A percentile compares a stretch with the other conserved stretches of the same genome.
phyloP scores from a whole-genome alignment of 2,113 vertebrate species.

The Leptodactylus fuscus region DNA sequence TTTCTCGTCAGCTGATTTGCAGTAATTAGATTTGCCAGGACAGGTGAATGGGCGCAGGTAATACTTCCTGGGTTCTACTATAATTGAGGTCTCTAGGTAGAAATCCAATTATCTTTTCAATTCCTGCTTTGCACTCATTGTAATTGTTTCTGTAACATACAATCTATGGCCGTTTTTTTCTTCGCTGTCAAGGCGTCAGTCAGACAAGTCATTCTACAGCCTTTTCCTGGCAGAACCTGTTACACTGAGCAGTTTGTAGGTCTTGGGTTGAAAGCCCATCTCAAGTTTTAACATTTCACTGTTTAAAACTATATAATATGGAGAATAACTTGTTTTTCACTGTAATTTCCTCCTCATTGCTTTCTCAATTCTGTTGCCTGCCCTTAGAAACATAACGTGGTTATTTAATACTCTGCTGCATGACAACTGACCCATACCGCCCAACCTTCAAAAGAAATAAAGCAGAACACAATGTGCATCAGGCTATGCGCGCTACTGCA shows the following conservation, averaged over 20 bases:
- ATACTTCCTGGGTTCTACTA: constrained; percentile 23
- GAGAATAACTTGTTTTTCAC: not conserved
- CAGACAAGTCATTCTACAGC: constrained; percentile 23
- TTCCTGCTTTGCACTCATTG: constrained; percentile 39
- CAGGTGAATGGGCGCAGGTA: constrained; percentile 51
- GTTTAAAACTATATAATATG: not conserved
- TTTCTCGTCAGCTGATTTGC: not conserved
- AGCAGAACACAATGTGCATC: too few relatives aligned
- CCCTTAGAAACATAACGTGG: too few relatives aligned
- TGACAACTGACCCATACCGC: too few relatives aligned
- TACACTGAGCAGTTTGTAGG: not conserved
- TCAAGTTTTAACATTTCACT: not conserved
- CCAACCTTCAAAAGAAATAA: too few relatives aligned
- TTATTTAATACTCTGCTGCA: too few relatives aligned
- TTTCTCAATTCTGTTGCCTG: too few relatives aligned
- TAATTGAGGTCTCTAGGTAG: constrained; percentile 57
- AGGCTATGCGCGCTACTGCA: too few relatives aligned
- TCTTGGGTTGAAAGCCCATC: not conserved
- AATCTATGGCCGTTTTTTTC: not conserved
- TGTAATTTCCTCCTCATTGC: too few relatives aligned
- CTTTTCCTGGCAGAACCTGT: constrained; percentile 28
- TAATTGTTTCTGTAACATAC: constrained; percentile 54
- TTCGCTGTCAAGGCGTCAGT: not conserved
- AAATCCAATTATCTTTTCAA: constrained; percentile 59
- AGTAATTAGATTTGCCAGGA: constrained; percentile 42